Base-by-base conservation (phyloP, 1,140 invertebrate genomes). In the Drosophila baimaii region DNA sequence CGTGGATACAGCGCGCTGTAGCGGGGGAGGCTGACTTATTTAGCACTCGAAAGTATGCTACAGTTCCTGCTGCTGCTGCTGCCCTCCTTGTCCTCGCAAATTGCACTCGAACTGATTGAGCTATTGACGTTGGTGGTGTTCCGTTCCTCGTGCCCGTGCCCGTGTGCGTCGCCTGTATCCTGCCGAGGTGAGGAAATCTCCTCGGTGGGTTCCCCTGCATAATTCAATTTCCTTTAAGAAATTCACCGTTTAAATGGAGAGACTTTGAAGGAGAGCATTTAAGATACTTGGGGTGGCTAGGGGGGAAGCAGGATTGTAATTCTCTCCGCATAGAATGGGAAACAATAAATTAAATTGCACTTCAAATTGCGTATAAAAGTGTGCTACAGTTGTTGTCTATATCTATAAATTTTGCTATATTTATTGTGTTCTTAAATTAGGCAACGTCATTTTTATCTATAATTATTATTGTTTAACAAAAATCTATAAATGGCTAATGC, bases 41-140 rank as follows among this genome's bases (percentile, higher is more conserved):
- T 83, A 79, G 71, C 80, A 75, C 81, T 82, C 31, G 59, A 69
- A 83, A 79, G 64, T 83, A 80, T 80, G 78, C 78, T 76, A 76
- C 66, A 63, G 59, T 61, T 70, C 19, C 58, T 39, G 47, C 61
- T 46, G 27, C 29, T 35, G 19, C 41, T 33, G 35, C 41, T 61
- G 19, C 6, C n/a, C 31, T 13, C 5, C 15, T 9, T 39, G 31
- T 56, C 47, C 41, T 70, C 65, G 56, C 75, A 83, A 83, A 70
- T 84, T 82, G 80, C 81, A 79, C 81, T 82, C 70, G 81, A 79
- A 84, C 73, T 84, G 81, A 84, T 84, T 82, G 81, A 71, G 68
- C 81, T 62, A 84, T 82, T 75, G 49, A 69, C 23, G 29, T 12
- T 44, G 41, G 19, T 46, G 21, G 13, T 13, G 19, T n/a, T 49